phyloP scores from a whole-genome alignment of 2,113 vertebrate genomes.

The Xenopus borealis region DNA sequence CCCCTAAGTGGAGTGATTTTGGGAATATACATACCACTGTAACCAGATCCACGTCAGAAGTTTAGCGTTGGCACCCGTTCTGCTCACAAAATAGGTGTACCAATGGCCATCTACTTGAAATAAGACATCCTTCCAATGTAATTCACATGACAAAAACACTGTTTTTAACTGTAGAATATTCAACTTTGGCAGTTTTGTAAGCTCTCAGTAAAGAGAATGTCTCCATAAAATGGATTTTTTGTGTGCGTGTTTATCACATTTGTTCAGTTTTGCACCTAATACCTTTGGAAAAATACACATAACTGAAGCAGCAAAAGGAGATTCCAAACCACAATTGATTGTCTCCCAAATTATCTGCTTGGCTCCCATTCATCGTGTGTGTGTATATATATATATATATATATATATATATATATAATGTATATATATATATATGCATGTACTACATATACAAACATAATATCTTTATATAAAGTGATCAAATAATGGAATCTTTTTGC shows the following conservation, averaged over 20 bases:
- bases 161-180: not conserved
- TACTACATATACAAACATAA: not conserved
- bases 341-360: slow-evolving; percentile 1
- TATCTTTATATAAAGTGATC: slow-evolving; percentile 18
- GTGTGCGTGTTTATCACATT: slow-evolving; percentile 26
- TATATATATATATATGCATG: no score
- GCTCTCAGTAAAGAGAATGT: not conserved
- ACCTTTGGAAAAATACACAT: slow-evolving; percentile 39
- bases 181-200: not conserved
- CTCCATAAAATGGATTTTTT: slow-evolving; percentile 38
- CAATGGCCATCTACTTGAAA: not conserved
- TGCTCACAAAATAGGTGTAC: not conserved
- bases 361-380: not conserved
- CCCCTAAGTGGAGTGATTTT: no score
- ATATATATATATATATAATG: not conserved
- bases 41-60: not conserved
- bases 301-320: slow-evolving; percentile 26
- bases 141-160: not conserved
- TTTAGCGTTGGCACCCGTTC: not conserved
- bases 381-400: slow-evolving; percentile 11
- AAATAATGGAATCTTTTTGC: slow-evolving; percentile 19
- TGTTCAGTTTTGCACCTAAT: slow-evolving; percentile 41
- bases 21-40: not conserved
- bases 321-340: slow-evolving; percentile 1
- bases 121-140: not conserved